Evolutionary conservation across 1,140 invertebrate genomes (phyloP).

Genomic region (Ylistrum balloti): DNA sequence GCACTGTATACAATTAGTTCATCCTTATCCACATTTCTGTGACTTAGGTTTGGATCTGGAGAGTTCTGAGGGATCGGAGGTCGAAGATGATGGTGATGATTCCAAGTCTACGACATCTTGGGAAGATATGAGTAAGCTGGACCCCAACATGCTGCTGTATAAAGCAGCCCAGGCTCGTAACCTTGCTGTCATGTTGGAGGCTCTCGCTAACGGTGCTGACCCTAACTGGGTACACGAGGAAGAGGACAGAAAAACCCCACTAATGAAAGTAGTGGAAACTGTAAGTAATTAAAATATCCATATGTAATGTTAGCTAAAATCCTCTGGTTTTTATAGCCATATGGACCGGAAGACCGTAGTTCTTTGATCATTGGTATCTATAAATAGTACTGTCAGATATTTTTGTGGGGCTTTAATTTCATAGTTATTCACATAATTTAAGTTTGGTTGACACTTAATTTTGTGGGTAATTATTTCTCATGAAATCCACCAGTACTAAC

Average conservation of each 20-base stretch:
- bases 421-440: too few relatives aligned
- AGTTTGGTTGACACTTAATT: too few relatives aligned
- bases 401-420: too few relatives aligned
- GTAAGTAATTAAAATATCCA: too few relatives aligned
- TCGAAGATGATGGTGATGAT: slow-evolving; percentile 69
- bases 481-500: too few relatives aligned
- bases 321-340: too few relatives aligned
- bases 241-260: slow-evolving; percentile 86
- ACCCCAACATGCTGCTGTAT: slow-evolving; percentile 90
- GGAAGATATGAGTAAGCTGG: slow-evolving; percentile 86
- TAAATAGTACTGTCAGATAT: too few relatives aligned
- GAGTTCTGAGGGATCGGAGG: slow-evolving; percentile 72
- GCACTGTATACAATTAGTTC: not conserved
- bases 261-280: slow-evolving; percentile 93
- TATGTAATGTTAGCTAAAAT: too few relatives aligned
- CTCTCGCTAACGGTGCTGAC: slow-evolving; percentile 91
- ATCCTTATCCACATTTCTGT: not conserved
- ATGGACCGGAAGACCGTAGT: too few relatives aligned
- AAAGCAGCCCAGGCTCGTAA: slow-evolving; percentile 93
- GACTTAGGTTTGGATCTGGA: slow-evolving; percentile 71
- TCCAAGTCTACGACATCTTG: slow-evolving; percentile 76
- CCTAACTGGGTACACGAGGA: slow-evolving; percentile 89
- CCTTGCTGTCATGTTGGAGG: slow-evolving; percentile 94
- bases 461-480: too few relatives aligned
- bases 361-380: too few relatives aligned